Evolutionary conservation across 2,888 invertebrate species (phyloP), one percentile per base, ranked within the genome.

Genomic region (Digitonthophagus gazella): DNA sequence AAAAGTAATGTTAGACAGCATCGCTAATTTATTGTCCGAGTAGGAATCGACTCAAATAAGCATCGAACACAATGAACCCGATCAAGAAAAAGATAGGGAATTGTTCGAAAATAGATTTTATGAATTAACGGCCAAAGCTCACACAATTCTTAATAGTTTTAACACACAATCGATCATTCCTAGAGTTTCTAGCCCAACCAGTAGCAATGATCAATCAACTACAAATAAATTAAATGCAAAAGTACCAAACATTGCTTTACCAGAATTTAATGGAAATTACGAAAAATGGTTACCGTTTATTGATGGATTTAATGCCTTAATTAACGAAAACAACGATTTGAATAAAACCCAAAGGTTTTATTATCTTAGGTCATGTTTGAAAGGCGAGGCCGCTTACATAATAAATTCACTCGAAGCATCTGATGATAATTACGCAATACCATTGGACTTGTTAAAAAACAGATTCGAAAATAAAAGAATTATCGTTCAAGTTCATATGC

Each of bases 381-480:
- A 16, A 6, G 70, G 71, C 15, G 72, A 72, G 56, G 74, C 73
- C 4, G 58, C 64, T 2, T 61, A 70, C 14, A 28, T 72, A 15
- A 55, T 74, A 6, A 15, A 61, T 2, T 71, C 72, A 8, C 63
- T 69, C 11, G 69, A 72, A 64, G 64, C 69, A n/a, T 66, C 72
- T 0, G 64, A 61, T 0, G 20, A 64, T 6, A 70, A 70, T 68
- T 71, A 71, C 64, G 65, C 58, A 3, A 19, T 22, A 8, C 71
- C 71, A 2, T 72, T 69, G 71, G 20, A 64, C n/a, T 6, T 69
- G 15, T 63, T 75, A n/a, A 71, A 66, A 4, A 57, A 72, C 4
- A 56, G 74, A 3, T 76, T 73, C 15, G 72, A 74, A 6, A 76
- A 76, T 57, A 71, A 71, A 18, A 67, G 74, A 0, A 18, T 74